Conservation (phyloP, 2,113 vertebrate species). For the Erpornis zantholeuca region DNA sequence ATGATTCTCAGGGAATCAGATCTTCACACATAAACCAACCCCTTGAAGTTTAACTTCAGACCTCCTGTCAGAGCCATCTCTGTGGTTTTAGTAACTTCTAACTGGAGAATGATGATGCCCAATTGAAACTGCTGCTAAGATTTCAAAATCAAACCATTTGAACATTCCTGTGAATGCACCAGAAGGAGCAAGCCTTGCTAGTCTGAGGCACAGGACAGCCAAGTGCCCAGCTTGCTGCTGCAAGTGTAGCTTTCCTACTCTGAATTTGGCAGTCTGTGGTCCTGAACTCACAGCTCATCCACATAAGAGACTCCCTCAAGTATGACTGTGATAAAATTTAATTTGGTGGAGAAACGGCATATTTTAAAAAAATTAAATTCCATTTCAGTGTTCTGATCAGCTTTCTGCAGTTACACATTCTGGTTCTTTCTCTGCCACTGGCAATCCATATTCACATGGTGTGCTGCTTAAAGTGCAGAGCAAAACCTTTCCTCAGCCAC, state of each 20-base stretch:
- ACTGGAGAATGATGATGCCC: not conserved
- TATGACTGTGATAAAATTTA: not conserved
- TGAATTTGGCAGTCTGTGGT: not conserved
- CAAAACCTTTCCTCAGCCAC: not conserved
- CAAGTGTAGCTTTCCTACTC: not conserved
- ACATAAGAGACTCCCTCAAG: not conserved
- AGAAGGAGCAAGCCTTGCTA: not conserved
- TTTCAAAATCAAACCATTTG: not conserved
- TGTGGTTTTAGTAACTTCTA: not conserved
- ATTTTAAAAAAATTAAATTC: slow-evolving; percentile 5
- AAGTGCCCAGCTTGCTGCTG: not conserved
- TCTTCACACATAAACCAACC: not conserved
- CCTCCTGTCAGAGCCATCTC: not conserved
- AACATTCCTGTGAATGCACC: not conserved
- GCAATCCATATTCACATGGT: not conserved
- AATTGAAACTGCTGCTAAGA: not conserved
- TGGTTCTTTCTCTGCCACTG: not conserved
- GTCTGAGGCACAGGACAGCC: not conserved
- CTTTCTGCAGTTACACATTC: not conserved
- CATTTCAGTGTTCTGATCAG: not conserved
- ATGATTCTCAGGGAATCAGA: not conserved
- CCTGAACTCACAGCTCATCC: not conserved
- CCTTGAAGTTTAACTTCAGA: not conserved
- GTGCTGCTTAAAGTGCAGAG: not conserved
- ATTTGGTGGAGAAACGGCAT: not conserved